Percentiles rank a stretch among this genome's conserved stretches.
Conservation (phyloP, 1,140 invertebrate genomes). For the Tenebrio molitor region DNA sequence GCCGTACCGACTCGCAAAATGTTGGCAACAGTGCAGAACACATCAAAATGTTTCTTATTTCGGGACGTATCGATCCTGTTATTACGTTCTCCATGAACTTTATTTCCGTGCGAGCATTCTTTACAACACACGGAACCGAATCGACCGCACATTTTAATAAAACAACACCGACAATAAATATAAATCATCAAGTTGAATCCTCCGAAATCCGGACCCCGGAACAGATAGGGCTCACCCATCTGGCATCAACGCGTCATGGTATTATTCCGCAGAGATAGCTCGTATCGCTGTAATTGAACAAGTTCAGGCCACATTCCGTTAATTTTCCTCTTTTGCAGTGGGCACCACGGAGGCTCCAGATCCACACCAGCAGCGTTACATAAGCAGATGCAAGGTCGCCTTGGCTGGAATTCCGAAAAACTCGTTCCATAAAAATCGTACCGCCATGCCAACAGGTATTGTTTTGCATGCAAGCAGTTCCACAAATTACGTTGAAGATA, state of each 20-base stretch:
- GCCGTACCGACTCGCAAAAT: neutral
- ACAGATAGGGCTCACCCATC: no score
- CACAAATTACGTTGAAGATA: neutral
- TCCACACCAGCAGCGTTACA: neutral
- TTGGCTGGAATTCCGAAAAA: neutral
- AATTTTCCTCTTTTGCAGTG: no score
- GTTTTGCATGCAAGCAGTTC: neutral
- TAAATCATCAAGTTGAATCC: neutral
- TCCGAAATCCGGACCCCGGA: no score
- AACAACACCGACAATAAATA: neutral
- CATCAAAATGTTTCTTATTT: constrained; percentile 8
- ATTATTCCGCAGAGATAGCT: no score
- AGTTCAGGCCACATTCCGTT: no score
- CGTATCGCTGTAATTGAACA: no score
- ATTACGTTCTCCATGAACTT: constrained; percentile 13
- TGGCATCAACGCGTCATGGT: no score
- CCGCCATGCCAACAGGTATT: neutral
- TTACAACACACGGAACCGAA: neutral
- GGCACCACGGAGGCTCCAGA: no score
- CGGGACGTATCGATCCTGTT: constrained; percentile 23
- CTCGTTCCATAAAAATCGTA: neutral
- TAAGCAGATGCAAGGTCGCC: neutral
- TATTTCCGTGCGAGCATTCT: constrained; percentile 17
- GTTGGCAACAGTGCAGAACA: constrained; percentile 18
- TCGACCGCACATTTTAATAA: constrained; percentile 10